Conservation (phyloP, 2,113 vertebrate species). For the Pavo muticus region DNA sequence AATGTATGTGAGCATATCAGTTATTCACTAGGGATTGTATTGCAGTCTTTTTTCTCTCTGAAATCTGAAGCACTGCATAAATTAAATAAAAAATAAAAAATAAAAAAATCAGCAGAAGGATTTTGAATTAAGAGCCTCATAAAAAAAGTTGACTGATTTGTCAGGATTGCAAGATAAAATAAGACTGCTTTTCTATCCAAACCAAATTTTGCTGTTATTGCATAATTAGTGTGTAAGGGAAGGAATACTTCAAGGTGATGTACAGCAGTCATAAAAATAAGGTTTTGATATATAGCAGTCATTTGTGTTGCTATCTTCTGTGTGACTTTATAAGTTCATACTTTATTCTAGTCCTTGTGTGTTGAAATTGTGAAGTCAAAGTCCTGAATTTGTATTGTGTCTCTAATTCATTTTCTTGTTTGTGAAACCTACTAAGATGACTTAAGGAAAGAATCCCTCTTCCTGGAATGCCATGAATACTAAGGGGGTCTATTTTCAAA, state of each 20-base stretch:
- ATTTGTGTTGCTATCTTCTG: background rate
- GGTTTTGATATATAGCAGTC: slow-evolving; percentile 6
- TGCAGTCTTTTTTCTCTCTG: background rate
- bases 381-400: no score
- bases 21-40: background rate
- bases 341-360: background rate
- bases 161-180: slow-evolving; percentile 19
- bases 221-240: background rate
- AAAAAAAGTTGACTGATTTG: slow-evolving; percentile 6
- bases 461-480: background rate
- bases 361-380: slow-evolving; percentile 6
- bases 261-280: background rate
- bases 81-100: background rate
- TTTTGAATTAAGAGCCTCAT: slow-evolving; percentile 14
- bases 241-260: background rate
- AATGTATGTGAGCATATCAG: background rate
- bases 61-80: background rate
- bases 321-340: background rate
- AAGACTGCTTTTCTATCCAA: background rate
- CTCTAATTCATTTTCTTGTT: background rate
- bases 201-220: background rate
- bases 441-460: background rate
- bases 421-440: background rate
- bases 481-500: background rate
- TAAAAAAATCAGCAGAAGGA: background rate